Conservation (phyloP, 1,140 invertebrate species). For the Neodiprion pinetum region DNA sequence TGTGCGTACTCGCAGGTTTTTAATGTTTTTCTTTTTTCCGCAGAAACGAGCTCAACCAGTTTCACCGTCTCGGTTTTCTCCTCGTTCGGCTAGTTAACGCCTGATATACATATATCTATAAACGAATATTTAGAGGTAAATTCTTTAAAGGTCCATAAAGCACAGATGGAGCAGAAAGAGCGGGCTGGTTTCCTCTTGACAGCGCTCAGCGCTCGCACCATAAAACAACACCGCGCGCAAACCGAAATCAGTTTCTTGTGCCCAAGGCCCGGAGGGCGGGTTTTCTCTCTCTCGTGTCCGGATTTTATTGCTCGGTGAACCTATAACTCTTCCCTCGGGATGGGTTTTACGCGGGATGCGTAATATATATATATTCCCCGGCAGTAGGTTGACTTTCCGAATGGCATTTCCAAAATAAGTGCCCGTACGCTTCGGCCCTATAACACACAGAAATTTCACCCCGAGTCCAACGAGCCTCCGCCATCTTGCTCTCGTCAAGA, state of each 20-base stretch:
- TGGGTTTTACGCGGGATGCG: constrained; percentile 45
- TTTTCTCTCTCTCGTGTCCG: constrained; percentile 35
- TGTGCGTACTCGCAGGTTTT: neutral
- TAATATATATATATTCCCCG: neutral
- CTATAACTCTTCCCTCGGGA: constrained; percentile 57
- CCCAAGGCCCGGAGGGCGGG: constrained; percentile 46
- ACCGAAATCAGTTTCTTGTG: constrained; percentile 51
- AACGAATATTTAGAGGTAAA: constrained; percentile 37
- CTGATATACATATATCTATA: neutral
- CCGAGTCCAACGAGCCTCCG: neutral
- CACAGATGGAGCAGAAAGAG: constrained; percentile 54
- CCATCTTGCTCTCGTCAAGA: neutral
- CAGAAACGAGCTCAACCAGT: neutral
- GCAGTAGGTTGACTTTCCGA: no score
- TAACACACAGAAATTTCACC: no score
- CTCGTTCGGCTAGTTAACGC: neutral
- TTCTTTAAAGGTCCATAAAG: constrained; percentile 58
- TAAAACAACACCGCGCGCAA: constrained; percentile 60
- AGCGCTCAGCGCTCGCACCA: constrained; percentile 34
- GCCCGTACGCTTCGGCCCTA: no score
- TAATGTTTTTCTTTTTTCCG: neutral
- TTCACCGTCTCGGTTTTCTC: neutral
- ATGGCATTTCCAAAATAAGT: no score
- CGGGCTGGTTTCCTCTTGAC: constrained; percentile 45
- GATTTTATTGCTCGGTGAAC: constrained; percentile 59